Base-by-base conservation (phyloP, 2,797 vertebrate species). In the Takifugu rubripes region DNA sequence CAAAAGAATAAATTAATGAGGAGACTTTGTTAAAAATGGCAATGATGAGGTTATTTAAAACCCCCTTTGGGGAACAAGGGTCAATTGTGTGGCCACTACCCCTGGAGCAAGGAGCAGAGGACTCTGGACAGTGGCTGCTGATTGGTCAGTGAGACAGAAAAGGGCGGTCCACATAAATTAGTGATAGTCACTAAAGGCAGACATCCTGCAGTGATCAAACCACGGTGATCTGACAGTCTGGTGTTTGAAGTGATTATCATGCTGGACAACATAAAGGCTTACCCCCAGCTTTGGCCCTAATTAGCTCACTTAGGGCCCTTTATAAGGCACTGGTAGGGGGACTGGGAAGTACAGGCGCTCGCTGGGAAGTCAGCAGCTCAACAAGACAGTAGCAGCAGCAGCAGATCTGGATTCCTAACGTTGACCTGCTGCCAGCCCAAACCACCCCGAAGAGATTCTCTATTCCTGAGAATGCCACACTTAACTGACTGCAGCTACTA, bases 221-320 rank as follows among this genome's bases (percentile, higher is more conserved):
- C 89, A 84, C 68, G 79, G 88, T 89, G 90, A 92, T 91, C 89
- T 90, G 89, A 90, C 88, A 90, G 62, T 84, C 79, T 78, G 88
- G 83, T 83, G 82, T 93, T 93, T 94, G 92, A 94, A 91, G 87
- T 91, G 88, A 90, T 90, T 91, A 88, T 78, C 87, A 89, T 83
- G 82, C 84, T 82, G 67, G 56, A 73, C 66, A 87, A 91, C 88
- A 90, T 91, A 88, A 93, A 92, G 91, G 88, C 82, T 88, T 86
- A 88, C 70, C 78, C 74, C 79, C 84, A 82, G 70, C 88, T 83
- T 86, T 87, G 81, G 49, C 78, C 66, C 88, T 90, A 92, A 94
- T 94, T 94, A 92, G 81, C 83, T 87, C 85, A 91, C 90, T 90
- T 87, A 88, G 85, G 84, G 85, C 74, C 87, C 85, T 84, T 87